Base-by-base conservation (phyloP, 1,140 invertebrate genomes). In the Anthonomus grandis region DNA sequence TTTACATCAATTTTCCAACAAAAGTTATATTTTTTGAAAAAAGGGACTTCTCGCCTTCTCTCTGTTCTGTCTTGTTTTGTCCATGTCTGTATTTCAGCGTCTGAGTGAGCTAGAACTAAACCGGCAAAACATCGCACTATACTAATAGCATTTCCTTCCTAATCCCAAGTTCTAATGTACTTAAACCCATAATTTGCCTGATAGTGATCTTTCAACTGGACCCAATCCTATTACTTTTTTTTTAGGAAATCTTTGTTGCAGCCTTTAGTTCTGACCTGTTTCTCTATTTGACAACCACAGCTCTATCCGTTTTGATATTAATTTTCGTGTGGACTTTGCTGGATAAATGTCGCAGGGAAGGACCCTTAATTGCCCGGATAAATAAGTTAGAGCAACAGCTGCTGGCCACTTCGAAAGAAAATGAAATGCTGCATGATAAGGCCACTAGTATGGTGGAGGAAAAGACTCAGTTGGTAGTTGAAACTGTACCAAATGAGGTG, bases 291-390 rank as follows among this genome's bases (percentile, higher is more conserved):
- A 64, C 69, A 44, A 82, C 87, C 46, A 84, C 86, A 39, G 83
- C 86, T n/a, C 70, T 79, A 31, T 82, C 84, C 3, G 81, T 85
- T 6, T 70, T 89, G 12, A 69, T 87, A 50, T 89, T 90, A 65
- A 81, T 83, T n/a, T 79, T 89, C 47, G 86, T 84, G 18, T 87
- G 87, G 73, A 86, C 88, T 71, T 85, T 84, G 60, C 82, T 88
- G 60, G 86, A 87, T 72, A 88, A 85, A 68, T 83, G 76, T 64
- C 81, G 82, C 65, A 79, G 84, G 63, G 86, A 84, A 66, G 74
- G 75, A 19, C 73, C 75, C 10, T 69, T 85, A 2, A 76, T 85
- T 21, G 75, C 74, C 0, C 82, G 77, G 63, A 79, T 86, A 42
- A 86, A 85, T 69, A 73, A 80, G 58, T 69, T 86, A 24, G 83